Base-by-base conservation (phyloP, 1,140 invertebrate genomes). In the Drosophila cardini region DNA sequence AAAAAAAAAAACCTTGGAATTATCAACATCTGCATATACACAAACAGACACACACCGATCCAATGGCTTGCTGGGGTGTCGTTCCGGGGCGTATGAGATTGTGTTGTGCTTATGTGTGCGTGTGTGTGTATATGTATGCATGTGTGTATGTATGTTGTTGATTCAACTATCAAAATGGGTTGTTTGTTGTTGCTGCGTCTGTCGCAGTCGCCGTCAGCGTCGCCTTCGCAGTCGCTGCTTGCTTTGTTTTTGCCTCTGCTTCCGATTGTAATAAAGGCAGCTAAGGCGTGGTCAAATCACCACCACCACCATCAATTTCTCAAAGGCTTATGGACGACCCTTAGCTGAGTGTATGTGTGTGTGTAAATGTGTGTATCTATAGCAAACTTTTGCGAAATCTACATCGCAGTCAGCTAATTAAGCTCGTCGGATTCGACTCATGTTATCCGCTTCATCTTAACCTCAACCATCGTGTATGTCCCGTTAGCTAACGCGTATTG, bases 1-100 rank as follows among this genome's bases (percentile, higher is more conserved):
- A 82, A 62, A 42, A 76, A 77, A 50, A 67, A 56, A 78, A 69
- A 64, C 78, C 65, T 71, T 40, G n/a, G 48, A 67, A 43, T 68
- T 62, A 75, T 69, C 71, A 77, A 69, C 64, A 77, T 77, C 52
- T 81, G 78, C 69, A 72, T 81, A 63, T 64, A 48, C 36, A 48
- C 56, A 16, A n/a, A 70, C 13, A 53, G 3, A 64, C 11, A 42
- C 13, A 58, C 30, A 53, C 30, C 32, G 43, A 21, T 50, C 30
- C 58, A 50, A 61, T 61, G 57, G 68, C n/a, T 52, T 18, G 50
- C 36, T 68, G 42, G 71, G 71, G 71, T 73, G 63, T 46, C 63
- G 30, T 72, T 71, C 34, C 34, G 40, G 50, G 50, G 68, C 60
- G 68, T 70, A 45, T 70, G 32, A 46, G 48, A 55, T 62, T 71